A percentile compares a stretch with the other conserved stretches of the same genome.
Evolutionary conservation across 2,888 invertebrate species (phyloP).

Genomic region (Candidula unifasciata): DNA sequence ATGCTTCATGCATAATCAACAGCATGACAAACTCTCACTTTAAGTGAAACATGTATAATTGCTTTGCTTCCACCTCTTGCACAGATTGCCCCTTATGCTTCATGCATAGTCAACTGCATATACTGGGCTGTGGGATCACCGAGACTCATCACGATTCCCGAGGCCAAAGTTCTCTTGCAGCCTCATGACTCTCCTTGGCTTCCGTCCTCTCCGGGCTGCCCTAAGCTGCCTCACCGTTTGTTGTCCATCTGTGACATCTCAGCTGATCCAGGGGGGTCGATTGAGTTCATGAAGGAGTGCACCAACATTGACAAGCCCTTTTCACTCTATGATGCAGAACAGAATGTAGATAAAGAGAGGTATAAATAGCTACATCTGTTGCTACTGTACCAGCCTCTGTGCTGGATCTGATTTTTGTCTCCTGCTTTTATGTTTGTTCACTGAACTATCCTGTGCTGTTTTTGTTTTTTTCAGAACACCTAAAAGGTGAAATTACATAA

Average conservation of each 20-base stretch:
- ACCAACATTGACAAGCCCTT: slow-evolving; percentile 99
- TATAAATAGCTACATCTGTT: slow-evolving; percentile 66
- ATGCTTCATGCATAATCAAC: too few species aligned
- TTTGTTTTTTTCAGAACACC: too few species aligned
- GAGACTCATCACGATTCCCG: slow-evolving; percentile 96
- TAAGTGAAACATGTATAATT: background rate
- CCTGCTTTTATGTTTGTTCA: background rate
- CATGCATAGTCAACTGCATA: slow-evolving; percentile 97
- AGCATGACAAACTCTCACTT: too few species aligned
- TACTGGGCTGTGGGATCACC: slow-evolving; percentile 99
- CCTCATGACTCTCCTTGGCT: slow-evolving; percentile 93
- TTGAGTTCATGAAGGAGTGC: slow-evolving; percentile 99
- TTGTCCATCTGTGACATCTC: slow-evolving; percentile 97
- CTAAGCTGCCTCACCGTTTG: slow-evolving; percentile 81
- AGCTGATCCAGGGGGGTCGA: slow-evolving; percentile 98
- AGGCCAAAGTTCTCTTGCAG: slow-evolving; percentile 94
- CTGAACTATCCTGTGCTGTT: background rate
- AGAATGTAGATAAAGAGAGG: slow-evolving; percentile 96
- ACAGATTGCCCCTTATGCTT: slow-evolving; percentile 96
- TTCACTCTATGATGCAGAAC: slow-evolving; percentile 98
- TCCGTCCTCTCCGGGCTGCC: slow-evolving; percentile 82
- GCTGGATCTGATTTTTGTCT: background rate
- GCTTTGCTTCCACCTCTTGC: background rate
- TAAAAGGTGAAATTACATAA: too few species aligned
- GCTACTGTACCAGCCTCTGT: background rate